Base-by-base conservation (phyloP, 2,888 invertebrate species). In the Oxyscelio sp. region DNA sequence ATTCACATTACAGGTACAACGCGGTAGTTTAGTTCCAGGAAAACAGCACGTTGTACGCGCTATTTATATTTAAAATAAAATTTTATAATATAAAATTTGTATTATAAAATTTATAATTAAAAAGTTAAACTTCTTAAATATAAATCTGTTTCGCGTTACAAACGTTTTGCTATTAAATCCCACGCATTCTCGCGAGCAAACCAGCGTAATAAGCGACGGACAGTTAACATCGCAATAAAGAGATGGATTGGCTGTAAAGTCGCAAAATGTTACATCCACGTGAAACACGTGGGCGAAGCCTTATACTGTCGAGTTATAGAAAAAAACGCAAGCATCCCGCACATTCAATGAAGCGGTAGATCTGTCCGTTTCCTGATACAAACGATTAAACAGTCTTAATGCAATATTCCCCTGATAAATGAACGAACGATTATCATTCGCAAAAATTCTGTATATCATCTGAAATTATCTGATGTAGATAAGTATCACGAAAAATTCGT, bases 221-320 rank as follows among this genome's bases (percentile, higher is more conserved):
- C 77, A 79, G 70, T 83, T 83, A 84, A 84, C 80, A 80, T 75
- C 34, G 74, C 66, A 77, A 71, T 66, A 71, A 82, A 71, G 74
- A 82, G 68, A 86, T 58, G 84, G 77, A 81, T 77, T 77, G 84
- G 75, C 63, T 75, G 63, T 75, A 84, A 84, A 84, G 79, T 65
- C 74, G 74, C 79, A 52, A 84, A 84, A 74, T 59, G 83, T 71
- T 73, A 54, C 75, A 77, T 80, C 65, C 43, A 77, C 70, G 79
- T 71, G 52, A 66, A 73, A 43, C 52, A 66, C 84, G 80, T 85
- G 80, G 84, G 84, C 80, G 84, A 71, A 54, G 22, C 48, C n/a
- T 74, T 74, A 59, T 66, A 80, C 59, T 66, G 50, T 40, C 70
- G 48, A 61, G 71, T 66, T 65, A 40, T 48, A 61, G 56, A 75